Evolutionary conservation across 1,140 invertebrate species (phyloP), one percentile per base, ranked within the genome.

Genomic region (Drosophila nasuta): DNA sequence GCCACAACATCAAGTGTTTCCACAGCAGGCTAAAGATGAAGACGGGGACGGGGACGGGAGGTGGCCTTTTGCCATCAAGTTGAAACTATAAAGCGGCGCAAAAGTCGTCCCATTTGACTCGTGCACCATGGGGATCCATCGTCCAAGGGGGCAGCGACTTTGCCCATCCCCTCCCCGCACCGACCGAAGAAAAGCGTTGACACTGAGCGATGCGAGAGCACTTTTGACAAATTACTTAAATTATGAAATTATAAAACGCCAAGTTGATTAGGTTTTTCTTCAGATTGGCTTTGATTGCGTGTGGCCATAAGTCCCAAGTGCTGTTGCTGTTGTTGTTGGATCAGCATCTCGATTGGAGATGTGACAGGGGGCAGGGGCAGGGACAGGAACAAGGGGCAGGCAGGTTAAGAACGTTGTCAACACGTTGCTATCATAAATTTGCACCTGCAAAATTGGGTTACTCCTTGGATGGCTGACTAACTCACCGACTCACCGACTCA

Each of bases 161-260:
- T 25, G 20, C 20, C 20, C 20, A 25, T 25, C 20, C 3, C 20
- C 20, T 25, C 3, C 20, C 20, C 20, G 41, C 41, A 11, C 38
- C 38, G 3, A 46, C 13, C 13, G 15, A 54, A 10, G 7, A 33
- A 33, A 7, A 33, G 7, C 30, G 25, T 74, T 45, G 73, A 35
- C 43, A 67, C 20, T 51, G 33, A 54, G 49, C 57, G 66, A 57
- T 68, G 54, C 33, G 41, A 62, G 43, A 57, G 45, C 41, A 54
- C 70, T 73, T 67, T 54, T 62, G 45, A 78, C 63, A 75, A 86
- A 86, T 75, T 51, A 63, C 49, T 49, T 65, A 68, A 86, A 85
- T 85, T 81, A 81, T 86, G 79, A 78, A 86, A 85, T 85, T 86
- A 86, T 75, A 68, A 78, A 75, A 70, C 75, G 60, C 43, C 68